phyloP scores from a whole-genome alignment of 1,140 invertebrate genomes.

The Ips typographus region DNA sequence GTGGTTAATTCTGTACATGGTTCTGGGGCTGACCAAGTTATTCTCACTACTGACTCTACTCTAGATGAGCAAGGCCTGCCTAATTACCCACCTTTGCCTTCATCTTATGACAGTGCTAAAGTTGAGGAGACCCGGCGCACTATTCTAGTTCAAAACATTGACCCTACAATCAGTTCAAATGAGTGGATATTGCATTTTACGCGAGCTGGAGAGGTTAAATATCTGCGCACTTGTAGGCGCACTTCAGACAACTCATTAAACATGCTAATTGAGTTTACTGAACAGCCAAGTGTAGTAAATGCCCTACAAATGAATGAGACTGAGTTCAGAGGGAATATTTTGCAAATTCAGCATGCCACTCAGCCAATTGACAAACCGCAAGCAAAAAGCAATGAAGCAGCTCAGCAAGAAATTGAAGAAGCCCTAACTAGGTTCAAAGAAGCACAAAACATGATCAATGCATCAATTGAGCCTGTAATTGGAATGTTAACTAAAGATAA shows the following conservation, averaged over 20 bases:
- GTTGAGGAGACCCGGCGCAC: constrained; percentile 97
- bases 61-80: constrained; percentile 82
- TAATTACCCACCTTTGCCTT: constrained; percentile 89
- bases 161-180: constrained; percentile 64
- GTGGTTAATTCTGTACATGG: constrained; percentile 88
- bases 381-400: constrained; percentile 91
- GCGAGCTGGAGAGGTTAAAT: constrained; percentile 91
- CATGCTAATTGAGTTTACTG: constrained; percentile 91
- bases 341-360: constrained; percentile 83
- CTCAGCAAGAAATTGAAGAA: constrained; percentile 93
- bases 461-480: constrained; percentile 88
- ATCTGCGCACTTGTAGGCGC: constrained; percentile 86
- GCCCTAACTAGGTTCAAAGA: constrained; percentile 96
- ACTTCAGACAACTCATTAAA: constrained; percentile 76
- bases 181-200: constrained; percentile 85
- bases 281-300: constrained; percentile 84
- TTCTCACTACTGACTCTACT: constrained; percentile 89
- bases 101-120: constrained; percentile 83
- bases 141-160: constrained; percentile 77
- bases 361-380: constrained; percentile 91
- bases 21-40: constrained; percentile 77
- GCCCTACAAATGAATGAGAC: constrained; percentile 86
- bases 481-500: constrained; percentile 83
- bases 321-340: constrained; percentile 64
- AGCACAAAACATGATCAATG: constrained; percentile 90